A percentile compares a stretch with the other conserved stretches of the same genome.
These are phyloP conservation scores for Nasalis larvatus DNA, from an alignment of 2,113 vertebrate species.

Conservation along the genomic window DNA sequence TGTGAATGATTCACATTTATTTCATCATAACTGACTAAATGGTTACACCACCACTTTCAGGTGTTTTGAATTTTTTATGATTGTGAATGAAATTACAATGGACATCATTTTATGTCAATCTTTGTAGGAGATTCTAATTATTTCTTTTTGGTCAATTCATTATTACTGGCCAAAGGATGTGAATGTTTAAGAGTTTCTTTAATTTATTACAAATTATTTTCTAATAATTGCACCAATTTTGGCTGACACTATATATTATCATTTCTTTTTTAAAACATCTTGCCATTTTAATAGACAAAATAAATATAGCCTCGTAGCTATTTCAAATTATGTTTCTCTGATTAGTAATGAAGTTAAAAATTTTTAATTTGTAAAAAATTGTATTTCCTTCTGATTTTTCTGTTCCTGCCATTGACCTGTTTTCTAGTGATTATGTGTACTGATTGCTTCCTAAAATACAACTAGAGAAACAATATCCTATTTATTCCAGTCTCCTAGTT, in stretches of 20 bases:
- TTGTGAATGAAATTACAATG: conserved; percentile 1
- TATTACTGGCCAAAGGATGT: background rate
- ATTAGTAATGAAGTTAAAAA: background rate
- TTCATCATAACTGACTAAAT: background rate
- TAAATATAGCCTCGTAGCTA: background rate
- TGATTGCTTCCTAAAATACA: background rate
- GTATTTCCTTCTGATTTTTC: background rate
- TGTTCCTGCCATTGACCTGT: background rate
- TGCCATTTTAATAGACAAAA: background rate
- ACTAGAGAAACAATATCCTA: background rate
- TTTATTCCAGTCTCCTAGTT: background rate
- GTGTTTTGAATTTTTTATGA: background rate
- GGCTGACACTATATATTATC: background rate
- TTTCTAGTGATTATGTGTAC: background rate
- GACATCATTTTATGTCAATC: background rate
- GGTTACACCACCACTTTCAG: background rate
- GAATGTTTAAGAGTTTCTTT: background rate
- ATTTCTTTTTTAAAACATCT: background rate
- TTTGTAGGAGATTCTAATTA: background rate
- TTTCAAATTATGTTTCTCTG: background rate
- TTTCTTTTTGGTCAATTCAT: background rate
- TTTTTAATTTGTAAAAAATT: background rate
- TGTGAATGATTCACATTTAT: background rate
- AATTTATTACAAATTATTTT: background rate
- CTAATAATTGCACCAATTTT: background rate